Base-by-base conservation (phyloP, 2,888 invertebrate genomes). In the Alentia gelatinosa region DNA sequence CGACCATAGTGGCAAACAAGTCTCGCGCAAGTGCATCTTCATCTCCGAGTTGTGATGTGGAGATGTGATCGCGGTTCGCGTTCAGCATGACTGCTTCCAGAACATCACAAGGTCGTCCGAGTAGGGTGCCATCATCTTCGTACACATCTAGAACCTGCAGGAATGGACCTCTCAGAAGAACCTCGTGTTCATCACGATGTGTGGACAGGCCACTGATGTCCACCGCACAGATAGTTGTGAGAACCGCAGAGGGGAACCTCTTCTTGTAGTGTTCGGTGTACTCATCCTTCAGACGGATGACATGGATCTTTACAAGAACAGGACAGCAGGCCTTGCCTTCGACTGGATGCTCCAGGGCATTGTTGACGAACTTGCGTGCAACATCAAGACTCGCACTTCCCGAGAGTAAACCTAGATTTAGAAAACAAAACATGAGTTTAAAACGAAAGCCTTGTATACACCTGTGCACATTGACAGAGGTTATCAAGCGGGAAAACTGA, bases 91-190 rank as follows among this genome's bases (percentile, higher is more conserved):
- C 92, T 1, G 91, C 90, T 30, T 93, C 93, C 0, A 93, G 79
- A 40, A 93, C 91, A 75, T 90, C 23, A 83, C 92, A 92, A 63
- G 92, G 89, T 63, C 89, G 37, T 1, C 91, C 93, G 4, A 47
- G 37, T 19, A 91, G 37, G 1, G 37, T 30, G n/a, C 19, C 9
- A 1, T 91, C 88, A 23, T 91, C 91, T 47, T 91, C 88, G 56
- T 92, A 91, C 35, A 93, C 39, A 68, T 92, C 91, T 12, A 93
- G 89, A 42, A 93, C 91, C n/a, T 92, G 92, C 63, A 90, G 86
- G 91, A 93, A 93, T 30, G 93, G 91, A 15, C 93, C 93, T 15
- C 93, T 90, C 0, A 93, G 91, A n/a, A 93, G 91, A n/a, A 93
- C 93, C 74, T 93, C 93, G 15, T 79, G 88, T 68, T 93, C 93